phyloP scores from a whole-genome alignment of 2,113 vertebrate species.

The Dromaius novaehollandiae region DNA sequence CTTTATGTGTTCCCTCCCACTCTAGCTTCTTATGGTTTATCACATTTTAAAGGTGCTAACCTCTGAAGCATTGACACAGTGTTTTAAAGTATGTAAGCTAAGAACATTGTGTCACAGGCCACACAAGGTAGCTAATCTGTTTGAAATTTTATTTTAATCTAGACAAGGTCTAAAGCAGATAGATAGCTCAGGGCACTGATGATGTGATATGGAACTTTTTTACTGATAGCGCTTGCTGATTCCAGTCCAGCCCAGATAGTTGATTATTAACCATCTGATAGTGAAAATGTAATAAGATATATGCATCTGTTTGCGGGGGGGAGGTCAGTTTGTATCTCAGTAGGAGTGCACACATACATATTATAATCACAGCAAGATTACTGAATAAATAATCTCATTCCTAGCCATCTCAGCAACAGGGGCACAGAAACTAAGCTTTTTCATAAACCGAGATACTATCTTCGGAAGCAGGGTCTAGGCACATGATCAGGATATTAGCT shows the following conservation, averaged over 20 bases:
- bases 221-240: slow-evolving; percentile 7
- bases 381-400: neutral
- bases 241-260: slow-evolving; percentile 7
- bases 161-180: slow-evolving; percentile 4
- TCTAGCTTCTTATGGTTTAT: neutral
- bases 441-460: neutral
- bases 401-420: neutral
- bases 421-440: neutral
- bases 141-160: slow-evolving; percentile 45
- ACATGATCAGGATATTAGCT: neutral
- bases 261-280: slow-evolving; percentile 42
- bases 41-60: neutral
- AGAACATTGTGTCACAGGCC: neutral
- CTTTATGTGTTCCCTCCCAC: neutral
- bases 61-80: neutral
- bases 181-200: slow-evolving; percentile 40
- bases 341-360: neutral
- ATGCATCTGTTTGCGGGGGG: neutral
- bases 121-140: neutral
- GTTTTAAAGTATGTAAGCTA: slow-evolving; percentile 6
- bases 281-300: neutral
- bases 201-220: neutral
- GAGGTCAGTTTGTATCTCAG: neutral
- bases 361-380: neutral
- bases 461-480: neutral